Conservation (phyloP, 2,113 vertebrate species). For the Dipodomys stephensi region DNA sequence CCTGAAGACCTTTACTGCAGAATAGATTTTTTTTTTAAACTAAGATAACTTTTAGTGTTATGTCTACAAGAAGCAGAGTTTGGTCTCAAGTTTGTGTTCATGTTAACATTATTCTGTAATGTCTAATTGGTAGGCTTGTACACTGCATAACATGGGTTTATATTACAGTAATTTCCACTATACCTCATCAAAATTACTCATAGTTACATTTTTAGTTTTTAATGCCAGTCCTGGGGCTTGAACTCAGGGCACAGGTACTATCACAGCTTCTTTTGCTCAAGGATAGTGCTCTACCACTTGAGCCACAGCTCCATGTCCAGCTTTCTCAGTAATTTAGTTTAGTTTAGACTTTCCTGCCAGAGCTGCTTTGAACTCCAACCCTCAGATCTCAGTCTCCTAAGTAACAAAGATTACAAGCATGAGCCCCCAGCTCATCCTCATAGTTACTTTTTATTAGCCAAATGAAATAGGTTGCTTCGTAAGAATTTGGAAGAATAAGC, state of each 20-base stretch:
- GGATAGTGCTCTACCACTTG: too few relatives aligned
- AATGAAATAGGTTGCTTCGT: not conserved
- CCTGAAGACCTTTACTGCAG: constrained; percentile 9
- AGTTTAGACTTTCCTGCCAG: too few relatives aligned
- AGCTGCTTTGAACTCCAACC: too few relatives aligned
- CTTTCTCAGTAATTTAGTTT: too few relatives aligned
- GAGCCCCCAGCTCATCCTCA: too few relatives aligned
- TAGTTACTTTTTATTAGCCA: constrained; percentile 32
- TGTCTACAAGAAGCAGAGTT: not conserved
- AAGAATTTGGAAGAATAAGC: constrained; percentile 9
- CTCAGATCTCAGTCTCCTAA: too few relatives aligned
- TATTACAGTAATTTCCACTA: constrained; percentile 9
- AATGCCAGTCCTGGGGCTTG: too few relatives aligned
- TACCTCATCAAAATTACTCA: constrained; percentile 41
- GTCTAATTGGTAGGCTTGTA: not conserved
- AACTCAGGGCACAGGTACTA: too few relatives aligned
- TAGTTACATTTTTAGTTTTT: too few relatives aligned
- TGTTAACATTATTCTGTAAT: constrained; percentile 48
- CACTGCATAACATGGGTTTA: not conserved
- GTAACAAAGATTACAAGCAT: too few relatives aligned
- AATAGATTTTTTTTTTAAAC: constrained; percentile 51
- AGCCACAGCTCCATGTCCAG: too few relatives aligned
- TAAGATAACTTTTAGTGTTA: constrained; percentile 26
- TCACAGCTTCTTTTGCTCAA: too few relatives aligned
- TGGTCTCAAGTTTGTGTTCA: not conserved